Base-by-base conservation (phyloP, 1,140 invertebrate genomes). In the Aphaenogaster floridana region DNA sequence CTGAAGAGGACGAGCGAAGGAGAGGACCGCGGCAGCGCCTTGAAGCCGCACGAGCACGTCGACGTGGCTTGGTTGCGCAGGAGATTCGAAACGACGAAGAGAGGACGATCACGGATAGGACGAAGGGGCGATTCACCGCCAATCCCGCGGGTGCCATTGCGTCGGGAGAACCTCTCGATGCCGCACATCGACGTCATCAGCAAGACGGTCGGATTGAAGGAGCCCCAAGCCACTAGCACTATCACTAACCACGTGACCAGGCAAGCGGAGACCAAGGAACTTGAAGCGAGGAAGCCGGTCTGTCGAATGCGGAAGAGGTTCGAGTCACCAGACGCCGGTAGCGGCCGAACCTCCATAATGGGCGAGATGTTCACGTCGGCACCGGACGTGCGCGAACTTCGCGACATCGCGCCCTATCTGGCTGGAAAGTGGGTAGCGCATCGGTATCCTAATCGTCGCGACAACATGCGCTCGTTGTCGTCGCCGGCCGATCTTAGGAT, bases 161-260 rank as follows among this genome's bases (percentile, higher is more conserved):
- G 96, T n/a, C 95, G 96, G 2, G 97, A 97, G 59, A 97, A 98
- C 91, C 96, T 98, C 5, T 97, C 97, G 66, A 98, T 98, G 97
- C 98, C 98, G 0, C 98, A 98, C 91, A 98, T 98, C 52, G 98
- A 98, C 92, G 97, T 98, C 1, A 98, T 98, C 88, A 98, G 98
- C 91, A 98, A 98, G 94, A 97, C 97, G 36, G 98, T 97, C 0
- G 96, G 96, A 5, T 93, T 98, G 54, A 97, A 97, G 61, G 96
- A 96, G 17, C 95, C 96, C 8, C 91, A 87, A 4, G 42, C 92
- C 77, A 86, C 94, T 28, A 92, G 94, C 86, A 95, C 93, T 0
- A 21, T 91, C 76, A 90, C 28, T 3, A 92, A 90, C 45, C 95
- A 94, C 7, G 89, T 86, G n/a, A 92, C 77, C 13, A 90, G 90